Base-by-base conservation (phyloP, 2,797 vertebrate genomes). In the Phylloscopus collybita region DNA sequence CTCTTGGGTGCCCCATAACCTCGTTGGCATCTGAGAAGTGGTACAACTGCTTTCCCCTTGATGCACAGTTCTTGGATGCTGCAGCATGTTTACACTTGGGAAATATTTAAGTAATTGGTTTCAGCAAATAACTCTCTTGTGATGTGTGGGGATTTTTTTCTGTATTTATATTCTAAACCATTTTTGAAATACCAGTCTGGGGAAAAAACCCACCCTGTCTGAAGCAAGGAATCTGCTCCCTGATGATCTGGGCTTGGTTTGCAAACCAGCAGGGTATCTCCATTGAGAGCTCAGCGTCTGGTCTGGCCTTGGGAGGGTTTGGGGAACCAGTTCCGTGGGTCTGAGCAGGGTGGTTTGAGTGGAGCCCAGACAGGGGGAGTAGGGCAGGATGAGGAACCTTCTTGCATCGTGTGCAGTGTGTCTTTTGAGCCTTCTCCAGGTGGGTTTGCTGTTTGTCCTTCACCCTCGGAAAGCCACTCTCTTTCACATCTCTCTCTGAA, bases 81-180 rank as follows among this genome's bases (percentile, higher is more conserved):
- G 1, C 47, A 62, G 40, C 2, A 2, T 72, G 82, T 79, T 97
- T 90, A 66, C 47, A 26, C 54, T 78, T 47, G 82, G 78, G 62
- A 91, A 91, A 88, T 86, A 81, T 16, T 83, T 72, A 78, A 91
- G 80, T 85, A 83, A 75, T 72, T 88, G 86, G 42, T 71, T 88
- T 92, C 72, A 79, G 75, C 65, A 84, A 88, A 73, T 79, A 80
- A 65, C 47, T 74, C 59, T 62, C 51, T 44, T 62, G 60, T 91
- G 71, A 70, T 81, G 47, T n/a, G 25, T 11, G 47, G 54, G 71
- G 60, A n/a, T 49, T 90, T 83, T 62, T 18, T 40, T 25, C 42
- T 62, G 19, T 91, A 38, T 80, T 89, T 86, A 64, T 76, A 12
- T 76, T 88, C 69, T 42, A 44, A 87, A 40, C 26, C 8, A 15